These are phyloP conservation scores for Tor tambroides DNA, from an alignment of 2,113 vertebrate species.

Conservation along the genomic window DNA sequence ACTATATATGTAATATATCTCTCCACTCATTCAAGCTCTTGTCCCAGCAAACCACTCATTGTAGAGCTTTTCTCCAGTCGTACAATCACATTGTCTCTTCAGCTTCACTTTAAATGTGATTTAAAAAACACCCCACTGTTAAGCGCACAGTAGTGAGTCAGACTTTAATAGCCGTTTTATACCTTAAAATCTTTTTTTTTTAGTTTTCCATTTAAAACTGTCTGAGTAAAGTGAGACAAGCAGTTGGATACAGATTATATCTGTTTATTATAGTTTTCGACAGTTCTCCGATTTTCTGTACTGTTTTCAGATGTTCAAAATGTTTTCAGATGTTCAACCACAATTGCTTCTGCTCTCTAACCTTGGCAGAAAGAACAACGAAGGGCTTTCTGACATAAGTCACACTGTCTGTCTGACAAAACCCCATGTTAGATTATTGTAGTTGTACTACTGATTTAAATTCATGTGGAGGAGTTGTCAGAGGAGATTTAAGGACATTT, in stretches of 20 bases:
- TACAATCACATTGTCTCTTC: background rate
- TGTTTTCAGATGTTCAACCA: constrained; percentile 40
- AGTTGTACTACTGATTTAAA: constrained; percentile 15
- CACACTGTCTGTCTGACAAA: constrained; percentile 6
- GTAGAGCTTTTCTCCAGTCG: background rate
- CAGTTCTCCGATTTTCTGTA: background rate
- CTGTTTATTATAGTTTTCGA: background rate
- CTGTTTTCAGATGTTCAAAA: constrained; percentile 3
- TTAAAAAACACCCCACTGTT: background rate
- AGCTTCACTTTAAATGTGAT: background rate
- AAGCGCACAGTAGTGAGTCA: background rate
- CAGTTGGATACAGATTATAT: background rate
- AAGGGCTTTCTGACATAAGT: constrained; percentile 9
- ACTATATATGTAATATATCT: background rate
- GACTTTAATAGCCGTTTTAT: background rate
- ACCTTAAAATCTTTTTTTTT: background rate
- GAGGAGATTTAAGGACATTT: background rate
- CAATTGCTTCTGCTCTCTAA: background rate
- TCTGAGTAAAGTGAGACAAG: background rate
- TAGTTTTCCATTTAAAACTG: background rate
- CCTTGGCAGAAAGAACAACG: constrained; percentile 11
- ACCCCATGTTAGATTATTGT: background rate
- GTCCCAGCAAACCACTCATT: background rate
- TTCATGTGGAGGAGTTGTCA: background rate
- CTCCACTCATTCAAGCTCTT: background rate